These are phyloP conservation scores for Tympanoctomys barrerae DNA, from an alignment of 2,797 vertebrate species.

Conservation along the genomic window DNA sequence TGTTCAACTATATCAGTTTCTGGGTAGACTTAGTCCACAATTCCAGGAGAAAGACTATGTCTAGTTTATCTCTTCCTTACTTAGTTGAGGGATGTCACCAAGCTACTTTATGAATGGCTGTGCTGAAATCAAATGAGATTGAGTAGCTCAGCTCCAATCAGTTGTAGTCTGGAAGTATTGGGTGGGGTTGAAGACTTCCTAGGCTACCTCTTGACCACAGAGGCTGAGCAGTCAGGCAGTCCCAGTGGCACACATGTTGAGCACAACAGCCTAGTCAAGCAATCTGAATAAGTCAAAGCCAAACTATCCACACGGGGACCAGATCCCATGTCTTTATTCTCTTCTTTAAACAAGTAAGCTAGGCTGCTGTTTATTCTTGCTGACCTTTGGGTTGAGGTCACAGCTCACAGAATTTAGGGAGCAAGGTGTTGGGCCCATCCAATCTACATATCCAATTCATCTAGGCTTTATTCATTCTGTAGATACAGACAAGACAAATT, in stretches of 20 bases:
- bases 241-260: fast-evolving
- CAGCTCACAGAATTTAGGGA: not conserved
- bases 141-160: not conserved
- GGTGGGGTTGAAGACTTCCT: not conserved
- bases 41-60: not conserved
- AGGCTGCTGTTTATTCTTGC: not conserved
- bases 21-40: not conserved
- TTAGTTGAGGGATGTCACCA: not conserved
- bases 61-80: not conserved
- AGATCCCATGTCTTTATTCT: not conserved
- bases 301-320: not conserved
- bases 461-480: not conserved
- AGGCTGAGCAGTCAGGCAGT: not conserved
- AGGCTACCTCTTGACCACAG: not conserved
- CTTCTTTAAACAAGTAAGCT: slow-evolving; percentile 27
- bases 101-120: not conserved
- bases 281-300: not conserved
- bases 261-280: not conserved
- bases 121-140: not conserved
- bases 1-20: not conserved
- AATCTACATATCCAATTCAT: not conserved
- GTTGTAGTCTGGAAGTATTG: not conserved
- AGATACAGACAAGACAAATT: not conserved
- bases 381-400: not conserved
- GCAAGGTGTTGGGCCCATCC: no score